Evolutionary conservation across 1,140 invertebrate species (phyloP), one percentile per base, ranked within the genome.

Genomic region (Drosophila nigrodunni): DNA sequence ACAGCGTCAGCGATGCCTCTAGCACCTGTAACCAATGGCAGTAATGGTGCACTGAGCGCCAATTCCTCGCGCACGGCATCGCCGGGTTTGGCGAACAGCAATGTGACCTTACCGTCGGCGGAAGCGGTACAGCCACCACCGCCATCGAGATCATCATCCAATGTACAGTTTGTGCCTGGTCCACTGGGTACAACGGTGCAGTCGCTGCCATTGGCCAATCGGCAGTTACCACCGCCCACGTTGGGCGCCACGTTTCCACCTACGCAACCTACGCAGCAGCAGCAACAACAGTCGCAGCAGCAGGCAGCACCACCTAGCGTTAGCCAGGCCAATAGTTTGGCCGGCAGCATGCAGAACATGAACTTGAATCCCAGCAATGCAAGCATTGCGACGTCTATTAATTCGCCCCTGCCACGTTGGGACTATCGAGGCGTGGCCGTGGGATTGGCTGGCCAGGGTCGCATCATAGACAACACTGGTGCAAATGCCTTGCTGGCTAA

Each of bases 21-120:
- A 30, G 25, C 25, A 5, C 46, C 62, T 21, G 35, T 69, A 7
- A 77, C 64, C 34, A 86, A 80, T 62, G 82, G 79, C 50, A 82
- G 70, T 62, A 86, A 81, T 66, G 83, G 82, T 3, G 58, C 70
- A 30, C 25, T 68, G 2, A 92, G 91, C 58, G 73, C 74, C 30
- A 85, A 88, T 13, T 92, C 91, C 13, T 92, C 91, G 11, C 80
- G 91, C 21, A 92, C 91, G 15, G 82, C 86, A 7, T 91, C 91
- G 13, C 86, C 91, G 6, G 74, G 85, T 6, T 35, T 81, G 25
- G 25, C 68, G 41, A 25, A 21, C 1, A 62, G 34, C 47, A 66
- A 59, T 7, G 8, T 15, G 1, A 54, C 34, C 7, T 15, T 67
- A 11, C 10, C 9, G 1, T 11, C 50, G 7, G 15, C 39, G 13